Conservation (phyloP, 1,140 invertebrate species). For the Drosophila pachea region DNA sequence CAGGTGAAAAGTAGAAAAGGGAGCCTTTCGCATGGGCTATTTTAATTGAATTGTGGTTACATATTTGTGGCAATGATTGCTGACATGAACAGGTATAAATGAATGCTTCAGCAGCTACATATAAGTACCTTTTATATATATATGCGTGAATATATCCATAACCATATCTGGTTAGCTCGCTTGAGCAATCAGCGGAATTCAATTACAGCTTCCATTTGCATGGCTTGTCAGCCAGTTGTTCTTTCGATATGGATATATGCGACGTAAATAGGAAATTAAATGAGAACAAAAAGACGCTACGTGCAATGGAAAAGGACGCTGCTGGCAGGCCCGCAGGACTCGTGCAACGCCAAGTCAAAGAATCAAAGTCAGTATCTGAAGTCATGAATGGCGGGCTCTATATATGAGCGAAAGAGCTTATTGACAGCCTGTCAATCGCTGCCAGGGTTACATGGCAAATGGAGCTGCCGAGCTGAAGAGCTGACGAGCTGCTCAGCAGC, state of each 20-base stretch:
- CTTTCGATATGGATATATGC: conserved; percentile 12
- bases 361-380: conserved; percentile 14
- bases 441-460: conserved; percentile 26
- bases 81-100: neutral
- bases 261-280: conserved; percentile 67
- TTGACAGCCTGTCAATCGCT: conserved; percentile 52
- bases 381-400: neutral
- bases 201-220: conserved; percentile 38
- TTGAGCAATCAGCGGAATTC: conserved; percentile 30
- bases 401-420: neutral
- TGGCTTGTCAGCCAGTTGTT: conserved; percentile 20
- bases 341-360: conserved; percentile 2
- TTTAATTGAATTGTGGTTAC: conserved; percentile 1
- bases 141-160: neutral
- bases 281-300: conserved; percentile 35
- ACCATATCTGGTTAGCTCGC: conserved; percentile 10
- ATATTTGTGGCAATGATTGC: conserved; percentile 12
- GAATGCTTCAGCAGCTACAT: neutral
- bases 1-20: no score
- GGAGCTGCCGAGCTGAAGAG: neutral
- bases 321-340: neutral
- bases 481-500: neutral
- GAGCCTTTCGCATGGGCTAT: no score
- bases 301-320: neutral
- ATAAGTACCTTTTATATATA: neutral